A percentile compares a stretch with the other conserved stretches of the same genome.
Evolutionary conservation across 2,797 vertebrate genomes (phyloP).

Genomic region (Chelon labrosus): DNA sequence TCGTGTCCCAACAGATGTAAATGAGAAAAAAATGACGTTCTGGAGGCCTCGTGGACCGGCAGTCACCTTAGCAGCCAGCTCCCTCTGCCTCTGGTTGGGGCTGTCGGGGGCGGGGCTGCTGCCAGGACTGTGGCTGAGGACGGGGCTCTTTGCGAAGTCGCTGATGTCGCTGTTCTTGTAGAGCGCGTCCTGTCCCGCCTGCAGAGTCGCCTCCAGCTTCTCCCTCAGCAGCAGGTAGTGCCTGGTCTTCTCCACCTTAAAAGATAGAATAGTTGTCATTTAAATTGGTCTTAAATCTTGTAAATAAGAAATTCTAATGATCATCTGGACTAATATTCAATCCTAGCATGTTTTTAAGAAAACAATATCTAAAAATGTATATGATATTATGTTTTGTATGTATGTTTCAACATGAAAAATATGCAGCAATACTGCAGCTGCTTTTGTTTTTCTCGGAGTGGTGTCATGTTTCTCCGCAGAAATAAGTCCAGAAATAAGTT

Average conservation of each 20-base stretch:
- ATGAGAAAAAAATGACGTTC: not conserved
- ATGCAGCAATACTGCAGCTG: not conserved
- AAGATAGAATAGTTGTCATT: conserved; percentile 3
- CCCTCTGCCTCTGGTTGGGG: conserved; percentile 95
- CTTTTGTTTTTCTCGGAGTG: not conserved
- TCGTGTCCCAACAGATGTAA: not conserved
- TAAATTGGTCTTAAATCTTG: not conserved
- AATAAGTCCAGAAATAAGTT: not conserved
- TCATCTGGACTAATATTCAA: no score
- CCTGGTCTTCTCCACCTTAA: conserved; percentile 96
- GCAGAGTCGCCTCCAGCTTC: conserved; percentile 93
- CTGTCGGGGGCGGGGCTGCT: conserved; percentile 82
- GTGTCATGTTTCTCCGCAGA: not conserved
- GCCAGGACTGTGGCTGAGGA: conserved; percentile 81
- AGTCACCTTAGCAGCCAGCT: conserved; percentile 96
- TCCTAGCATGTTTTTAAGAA: no score
- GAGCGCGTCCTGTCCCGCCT: conserved; percentile 88
- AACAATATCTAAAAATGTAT: no score
- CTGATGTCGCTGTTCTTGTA: conserved; percentile 88
- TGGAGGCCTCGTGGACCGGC: not conserved
- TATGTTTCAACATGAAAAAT: not conserved
- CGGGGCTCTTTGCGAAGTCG: conserved; percentile 87
- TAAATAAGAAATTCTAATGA: no score
- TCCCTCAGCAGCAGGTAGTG: conserved; percentile 97
- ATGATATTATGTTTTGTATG: no score